Base-by-base conservation (phyloP, 1,140 invertebrate species). In the Bombus affinis region DNA sequence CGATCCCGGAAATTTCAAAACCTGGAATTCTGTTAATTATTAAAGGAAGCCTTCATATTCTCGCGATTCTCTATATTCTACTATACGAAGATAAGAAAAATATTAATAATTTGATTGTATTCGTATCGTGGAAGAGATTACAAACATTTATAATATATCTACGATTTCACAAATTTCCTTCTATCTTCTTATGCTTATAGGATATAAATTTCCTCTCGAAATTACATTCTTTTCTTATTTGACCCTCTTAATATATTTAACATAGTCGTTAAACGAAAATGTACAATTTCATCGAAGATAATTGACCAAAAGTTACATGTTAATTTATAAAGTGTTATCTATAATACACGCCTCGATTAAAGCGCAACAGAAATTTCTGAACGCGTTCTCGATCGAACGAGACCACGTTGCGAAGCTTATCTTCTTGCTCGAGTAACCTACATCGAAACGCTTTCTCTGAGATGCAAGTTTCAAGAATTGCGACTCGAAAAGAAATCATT, bases 401-500 rank as follows among this genome's bases (percentile, higher is more conserved):
- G 13, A n/a, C 6, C 39, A n/a, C 3, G 28, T 44, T n/a, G 8
- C 25, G 28, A 39, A 73, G 71, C 39, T 44, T 73, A 44, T n/a
- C 28, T 39, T 39, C 37, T 73, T 42, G 39, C 28, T 73, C 71
- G 42, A n/a, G 28, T 42, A 73, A 73, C 28, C 71, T 9, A 73
- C 71, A 42, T 73, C 5, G 37, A 42, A 53, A 37, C 39, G 71
- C 39, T 73, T 73, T 73, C 71, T 73, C 71, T n/a, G 39, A 42
- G 8, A 39, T 42, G 15, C 28, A 42, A 73, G 6, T 73, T 42
- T 73, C 42, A 32, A n/a, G 37, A 73, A 37, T 18, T n/a, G 28
- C 18, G 42, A 73, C 39, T 73, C 28, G 71, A 44, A 28, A n/a
- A 73, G 28, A 32, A 42, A 32, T 13, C 39, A 32, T n/a, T 73